Evolutionary conservation across 2,113 vertebrate genomes (phyloP).

Genomic region (Microcebus jonahi): DNA sequence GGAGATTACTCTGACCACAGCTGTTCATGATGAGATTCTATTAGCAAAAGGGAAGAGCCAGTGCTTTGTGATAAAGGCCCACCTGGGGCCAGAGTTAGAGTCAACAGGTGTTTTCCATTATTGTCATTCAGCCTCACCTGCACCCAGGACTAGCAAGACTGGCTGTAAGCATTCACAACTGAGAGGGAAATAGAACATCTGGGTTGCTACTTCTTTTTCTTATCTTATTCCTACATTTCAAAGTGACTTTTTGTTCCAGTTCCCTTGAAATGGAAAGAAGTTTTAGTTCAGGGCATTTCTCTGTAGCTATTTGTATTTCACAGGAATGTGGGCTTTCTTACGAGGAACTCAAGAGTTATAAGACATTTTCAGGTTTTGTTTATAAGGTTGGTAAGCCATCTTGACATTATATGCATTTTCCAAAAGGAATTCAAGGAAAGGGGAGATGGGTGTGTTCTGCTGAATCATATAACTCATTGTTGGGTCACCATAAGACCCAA

Average conservation of each 20-base stretch:
- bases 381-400: neutral
- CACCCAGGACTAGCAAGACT: neutral
- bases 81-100: constrained; percentile 62
- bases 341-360: neutral
- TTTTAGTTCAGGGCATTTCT: constrained; percentile 19
- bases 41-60: neutral
- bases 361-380: constrained; percentile 15
- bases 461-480: neutral
- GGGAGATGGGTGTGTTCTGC: neutral
- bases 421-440: neutral
- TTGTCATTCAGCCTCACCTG: neutral
- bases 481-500: neutral
- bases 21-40: neutral
- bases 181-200: neutral
- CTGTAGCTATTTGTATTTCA: constrained; percentile 52
- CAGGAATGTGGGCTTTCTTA: neutral
- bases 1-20: neutral
- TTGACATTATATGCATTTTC: constrained; percentile 8
- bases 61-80: constrained; percentile 56
- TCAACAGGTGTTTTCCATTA: neutral
- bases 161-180: neutral
- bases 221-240: constrained; percentile 24
- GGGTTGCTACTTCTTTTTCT: neutral
- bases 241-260: constrained; percentile 51
- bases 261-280: constrained; percentile 24